phyloP scores from a whole-genome alignment of 2,113 vertebrate species.

The Anolis sagrei region DNA sequence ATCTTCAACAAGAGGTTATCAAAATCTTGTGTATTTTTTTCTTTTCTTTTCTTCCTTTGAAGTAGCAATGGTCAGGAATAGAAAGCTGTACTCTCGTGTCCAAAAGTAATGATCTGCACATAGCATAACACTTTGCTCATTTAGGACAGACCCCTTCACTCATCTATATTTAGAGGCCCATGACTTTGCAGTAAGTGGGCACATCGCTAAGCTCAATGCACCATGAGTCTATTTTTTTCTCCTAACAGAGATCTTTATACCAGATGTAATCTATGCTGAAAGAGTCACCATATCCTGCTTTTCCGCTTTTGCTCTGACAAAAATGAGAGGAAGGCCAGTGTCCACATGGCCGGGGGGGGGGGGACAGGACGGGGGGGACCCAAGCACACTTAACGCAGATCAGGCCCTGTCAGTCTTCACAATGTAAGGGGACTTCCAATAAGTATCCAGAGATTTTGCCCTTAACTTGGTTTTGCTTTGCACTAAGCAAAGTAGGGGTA shows the following conservation, averaged over 20 bases:
- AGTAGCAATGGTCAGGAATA: slow-evolving; percentile 4
- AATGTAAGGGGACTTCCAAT: too few species aligned
- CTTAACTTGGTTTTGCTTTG: too few species aligned
- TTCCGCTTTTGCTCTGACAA: too few species aligned
- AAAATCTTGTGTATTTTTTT: background rate
- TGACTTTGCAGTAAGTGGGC: background rate
- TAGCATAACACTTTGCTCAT: background rate
- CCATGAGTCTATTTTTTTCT: background rate
- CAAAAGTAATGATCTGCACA: background rate
- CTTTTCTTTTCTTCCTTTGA: background rate
- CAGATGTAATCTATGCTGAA: background rate
- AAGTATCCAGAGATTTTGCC: too few species aligned
- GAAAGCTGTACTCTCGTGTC: background rate
- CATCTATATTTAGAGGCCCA: rapidly evolving
- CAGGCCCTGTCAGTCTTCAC: too few species aligned
- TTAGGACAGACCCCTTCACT: background rate
- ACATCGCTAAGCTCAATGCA: background rate
- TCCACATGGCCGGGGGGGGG: too few species aligned
- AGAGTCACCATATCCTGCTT: background rate
- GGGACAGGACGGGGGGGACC: too few species aligned
- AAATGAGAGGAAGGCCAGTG: too few species aligned
- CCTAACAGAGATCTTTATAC: background rate
- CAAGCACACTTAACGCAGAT: too few species aligned
- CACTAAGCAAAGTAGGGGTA: too few species aligned
- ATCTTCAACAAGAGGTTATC: background rate